A percentile compares a stretch with the other conserved stretches of the same genome.
phyloP scores from a whole-genome alignment of 2,888 invertebrate species.

The Thumatha senex region DNA sequence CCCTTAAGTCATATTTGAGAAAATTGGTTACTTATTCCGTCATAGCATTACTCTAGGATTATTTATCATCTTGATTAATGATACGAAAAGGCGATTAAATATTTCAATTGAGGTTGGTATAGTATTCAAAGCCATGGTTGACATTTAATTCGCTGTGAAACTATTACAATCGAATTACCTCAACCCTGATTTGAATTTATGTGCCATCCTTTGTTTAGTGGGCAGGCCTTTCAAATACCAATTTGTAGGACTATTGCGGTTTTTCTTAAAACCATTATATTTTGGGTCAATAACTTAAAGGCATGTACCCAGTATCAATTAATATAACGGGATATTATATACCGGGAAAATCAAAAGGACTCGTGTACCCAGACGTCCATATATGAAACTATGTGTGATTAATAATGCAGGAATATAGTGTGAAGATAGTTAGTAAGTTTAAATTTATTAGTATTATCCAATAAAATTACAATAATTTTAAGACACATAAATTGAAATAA shows the following conservation, averaged over 20 bases:
- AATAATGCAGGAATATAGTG: no score
- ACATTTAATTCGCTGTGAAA: conserved; percentile 21
- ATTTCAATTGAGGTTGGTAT: conserved; percentile 26
- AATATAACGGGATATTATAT: no score
- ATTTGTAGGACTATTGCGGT: background rate
- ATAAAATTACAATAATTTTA: no score
- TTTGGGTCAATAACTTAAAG: no score
- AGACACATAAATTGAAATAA: no score
- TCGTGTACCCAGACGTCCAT: no score
- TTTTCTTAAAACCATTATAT: no score
- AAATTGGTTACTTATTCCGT: conserved; percentile 9
- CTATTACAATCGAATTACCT: conserved; percentile 30
- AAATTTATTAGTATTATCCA: no score
- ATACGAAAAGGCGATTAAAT: conserved; percentile 22
- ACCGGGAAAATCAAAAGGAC: no score
- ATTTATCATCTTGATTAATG: conserved; percentile 37
- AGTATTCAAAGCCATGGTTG: conserved; percentile 14
- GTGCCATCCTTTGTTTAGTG: conserved; percentile 11
- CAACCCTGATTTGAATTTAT: conserved; percentile 22
- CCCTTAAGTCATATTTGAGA: conserved; percentile 12
- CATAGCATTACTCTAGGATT: conserved; percentile 15
- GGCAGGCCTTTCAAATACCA: conserved; percentile 13
- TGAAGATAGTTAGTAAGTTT: no score
- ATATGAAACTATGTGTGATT: no score
- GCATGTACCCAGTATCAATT: no score